Conservation (phyloP, 2,113 vertebrate species). For the Strigops habroptila region DNA sequence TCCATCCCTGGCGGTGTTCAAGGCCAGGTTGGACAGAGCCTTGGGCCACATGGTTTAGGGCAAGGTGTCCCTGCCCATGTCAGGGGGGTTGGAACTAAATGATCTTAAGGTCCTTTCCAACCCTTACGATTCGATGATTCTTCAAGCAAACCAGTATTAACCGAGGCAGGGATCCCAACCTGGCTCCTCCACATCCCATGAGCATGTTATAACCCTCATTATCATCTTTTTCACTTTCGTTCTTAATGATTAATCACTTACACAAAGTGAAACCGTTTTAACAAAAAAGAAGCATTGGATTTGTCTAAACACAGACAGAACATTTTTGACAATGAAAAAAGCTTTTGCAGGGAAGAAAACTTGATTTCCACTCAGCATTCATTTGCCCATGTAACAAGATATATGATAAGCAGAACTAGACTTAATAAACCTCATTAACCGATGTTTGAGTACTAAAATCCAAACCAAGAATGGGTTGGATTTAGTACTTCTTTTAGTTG, state of each 20-base stretch:
- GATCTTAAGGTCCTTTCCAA: too few relatives aligned
- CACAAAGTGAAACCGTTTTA: not conserved
- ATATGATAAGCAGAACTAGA: not conserved
- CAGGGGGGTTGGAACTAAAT: too few relatives aligned
- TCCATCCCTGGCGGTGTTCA: too few relatives aligned
- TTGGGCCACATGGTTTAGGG: too few relatives aligned
- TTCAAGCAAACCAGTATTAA: not conserved
- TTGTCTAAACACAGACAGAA: not conserved
- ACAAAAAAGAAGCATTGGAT: not conserved
- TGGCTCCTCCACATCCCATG: not conserved
- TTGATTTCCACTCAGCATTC: not conserved
- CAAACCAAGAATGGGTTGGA: not conserved
- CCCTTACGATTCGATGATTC: too few relatives aligned
- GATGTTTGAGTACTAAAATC: not conserved
- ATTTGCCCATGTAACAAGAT: not conserved
- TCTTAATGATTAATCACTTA: not conserved
- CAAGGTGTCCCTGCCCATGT: too few relatives aligned
- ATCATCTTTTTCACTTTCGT: not conserved
- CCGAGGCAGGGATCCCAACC: not conserved
- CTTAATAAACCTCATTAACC: not conserved
- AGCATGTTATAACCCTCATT: not conserved
- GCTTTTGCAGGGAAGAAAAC: not conserved
- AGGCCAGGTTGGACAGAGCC: too few relatives aligned
- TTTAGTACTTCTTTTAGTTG: not conserved
- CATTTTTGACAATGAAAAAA: not conserved